phyloP scores from a whole-genome alignment of 2,888 invertebrate species.

The Endomychus coccineus region DNA sequence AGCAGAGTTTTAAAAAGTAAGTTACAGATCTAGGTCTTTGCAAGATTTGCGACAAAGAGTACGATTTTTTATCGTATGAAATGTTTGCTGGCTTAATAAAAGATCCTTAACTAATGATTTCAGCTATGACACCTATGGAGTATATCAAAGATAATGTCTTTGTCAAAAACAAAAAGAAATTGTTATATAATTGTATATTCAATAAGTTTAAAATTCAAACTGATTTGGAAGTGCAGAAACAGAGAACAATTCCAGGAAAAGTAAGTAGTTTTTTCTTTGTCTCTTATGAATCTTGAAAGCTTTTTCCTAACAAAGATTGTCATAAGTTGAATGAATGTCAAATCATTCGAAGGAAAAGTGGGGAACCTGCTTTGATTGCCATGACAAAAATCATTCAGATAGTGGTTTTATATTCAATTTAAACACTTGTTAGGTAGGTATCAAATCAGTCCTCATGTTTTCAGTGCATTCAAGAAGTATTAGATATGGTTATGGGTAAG shows the following conservation, averaged over 20 bases:
- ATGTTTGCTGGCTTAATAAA: too few relatives aligned
- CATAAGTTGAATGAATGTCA: too few relatives aligned
- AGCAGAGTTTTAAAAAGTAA: conserved; percentile 48
- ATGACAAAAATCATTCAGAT: too few relatives aligned
- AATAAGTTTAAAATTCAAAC: conserved; percentile 38
- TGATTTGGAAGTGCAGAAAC: conserved; percentile 34
- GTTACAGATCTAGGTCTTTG: conserved; percentile 10
- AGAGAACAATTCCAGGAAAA: conserved; percentile 44
- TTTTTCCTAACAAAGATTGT: conserved; percentile 1
- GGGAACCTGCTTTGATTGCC: too few relatives aligned
- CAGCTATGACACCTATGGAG: conserved; percentile 62
- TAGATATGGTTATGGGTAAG: conserved; percentile 60
- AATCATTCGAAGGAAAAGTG: too few relatives aligned
- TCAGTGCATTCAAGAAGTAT: conserved; percentile 50
- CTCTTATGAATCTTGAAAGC: too few relatives aligned
- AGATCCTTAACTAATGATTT: background rate
- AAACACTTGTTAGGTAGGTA: too few relatives aligned
- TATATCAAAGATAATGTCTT: conserved; percentile 63
- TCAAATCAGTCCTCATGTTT: conserved; percentile 23
- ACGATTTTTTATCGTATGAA: too few relatives aligned
- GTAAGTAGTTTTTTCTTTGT: too few relatives aligned
- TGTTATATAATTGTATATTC: conserved; percentile 53
- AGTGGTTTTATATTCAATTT: conserved; percentile 6
- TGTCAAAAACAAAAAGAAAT: conserved; percentile 52
- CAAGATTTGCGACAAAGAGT: too few relatives aligned